Base-by-base conservation (phyloP, 2,113 vertebrate genomes). In the Peromyscus maniculatus region DNA sequence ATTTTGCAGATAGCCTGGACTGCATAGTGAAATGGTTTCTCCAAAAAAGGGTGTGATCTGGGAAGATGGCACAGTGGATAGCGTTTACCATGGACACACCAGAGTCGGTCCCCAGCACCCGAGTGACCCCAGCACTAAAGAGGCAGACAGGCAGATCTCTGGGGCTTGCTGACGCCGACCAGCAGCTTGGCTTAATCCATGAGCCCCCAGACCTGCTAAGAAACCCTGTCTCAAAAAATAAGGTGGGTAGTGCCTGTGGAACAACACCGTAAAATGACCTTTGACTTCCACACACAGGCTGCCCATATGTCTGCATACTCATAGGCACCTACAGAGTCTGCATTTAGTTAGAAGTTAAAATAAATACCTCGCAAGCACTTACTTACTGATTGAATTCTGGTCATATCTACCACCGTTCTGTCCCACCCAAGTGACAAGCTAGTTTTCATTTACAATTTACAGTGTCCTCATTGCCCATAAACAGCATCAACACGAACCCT, bases 311-410 rank as follows among this genome's bases (percentile, higher is more conserved):
- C 28, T 69, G 64, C 26, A 24, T 33, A 15, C 28, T 33, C 13
- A 19, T 1, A 26, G 33, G 46, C 49, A 52, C 77, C 13, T 79
- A 26, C 11, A 13, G 52, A 33, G 6, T 72, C 59, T 78, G 28
- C 86, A 84, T 80, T 89, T 91, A 39, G 52, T 91, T 92, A 91
- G 59, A 94, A 67, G 1, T 78, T 46, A 46, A 77, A n/a, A 77
- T 84, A 39, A 96, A 75, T 66, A 39, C 49, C 89, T 94, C 72
- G 12, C 74, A 49, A 46, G 46, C 24, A 24, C 22, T 24, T 22
- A 74, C 21, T 71, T 72, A 16, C 21, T 57, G 11, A 52, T n/a
- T 33, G 28, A 33, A 77, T 52, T 80, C 66, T 91, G 86, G 9
- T 55, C 24, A 15, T 21, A 52, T 2, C 10, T 6, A 62, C 22